Evolutionary conservation across 1,140 invertebrate species (phyloP), one percentile per base, ranked within the genome.

Genomic region (Ceratoteleas bidentatus): DNA sequence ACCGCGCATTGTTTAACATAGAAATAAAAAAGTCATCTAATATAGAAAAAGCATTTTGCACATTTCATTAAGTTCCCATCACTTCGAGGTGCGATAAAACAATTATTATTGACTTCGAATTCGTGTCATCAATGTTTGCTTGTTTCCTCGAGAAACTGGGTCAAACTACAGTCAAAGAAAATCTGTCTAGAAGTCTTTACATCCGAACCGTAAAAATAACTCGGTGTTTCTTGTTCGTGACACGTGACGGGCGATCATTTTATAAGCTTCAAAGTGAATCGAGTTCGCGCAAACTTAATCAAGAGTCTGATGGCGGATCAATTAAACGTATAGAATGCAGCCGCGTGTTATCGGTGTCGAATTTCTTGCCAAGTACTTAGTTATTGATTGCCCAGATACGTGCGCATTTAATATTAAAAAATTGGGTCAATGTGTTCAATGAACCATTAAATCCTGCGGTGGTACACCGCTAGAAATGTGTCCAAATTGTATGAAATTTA

Each of bases 401-500:
- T 60, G 52, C 50, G 60, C 40, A 13, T 60, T 32, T 60, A 58
- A 40, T 58, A 56, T 70, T 60, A 58, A 60, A 50, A 70, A 57
- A 54, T 66, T 54, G 11, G 64, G 64, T 68, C 52, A 56, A 14
- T 36, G 24, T 10, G 40, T 66, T 45, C 32, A 66, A 13, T 65
- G 15, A 43, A 32, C 11, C 10, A 13, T 58, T 45, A 11, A 58
- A 36, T 40, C 24, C 24, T 4, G 24, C 24, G 1, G 24, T 4
- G 24, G 24, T 24, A 24, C 1, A 24, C 4, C 1, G 24, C 4
- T 24, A 24, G 24, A 24, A 24, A 24, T 24, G 24, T 24, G 1
- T 24, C 24, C 4, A 24, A 24, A 24, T 24, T 24, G 24, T 24
- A 24, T 24, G 24, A 24, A 24, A 2, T 24, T 24, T 24, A 24